Conservation (phyloP, 2,113 vertebrate species). For the Phaethornis superciliosus region DNA sequence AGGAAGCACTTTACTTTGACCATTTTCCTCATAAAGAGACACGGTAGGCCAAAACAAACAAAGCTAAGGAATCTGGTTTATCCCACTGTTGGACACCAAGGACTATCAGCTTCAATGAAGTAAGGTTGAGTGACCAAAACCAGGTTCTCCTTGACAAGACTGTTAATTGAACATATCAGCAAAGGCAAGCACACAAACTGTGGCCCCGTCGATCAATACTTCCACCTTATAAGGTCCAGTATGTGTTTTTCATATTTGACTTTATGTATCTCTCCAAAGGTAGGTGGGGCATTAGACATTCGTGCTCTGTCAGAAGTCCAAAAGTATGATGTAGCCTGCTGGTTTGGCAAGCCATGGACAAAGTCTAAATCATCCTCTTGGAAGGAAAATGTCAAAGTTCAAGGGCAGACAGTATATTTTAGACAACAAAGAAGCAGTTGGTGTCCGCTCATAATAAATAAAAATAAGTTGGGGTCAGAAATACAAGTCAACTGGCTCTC, state of each 20-base stretch:
- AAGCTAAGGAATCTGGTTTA: slow-evolving; percentile 79
- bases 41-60: slow-evolving; percentile 82
- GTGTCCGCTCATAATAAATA: slow-evolving; percentile 61
- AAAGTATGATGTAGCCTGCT: slow-evolving; percentile 35
- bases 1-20: slow-evolving; percentile 85
- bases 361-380: slow-evolving; percentile 53
- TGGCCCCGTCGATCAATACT: not conserved
- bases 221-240: not conserved
- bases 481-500: slow-evolving; percentile 43
- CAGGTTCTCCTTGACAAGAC: slow-evolving; percentile 57
- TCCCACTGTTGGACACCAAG: slow-evolving; percentile 73
- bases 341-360: slow-evolving; percentile 2
- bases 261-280: not conserved
- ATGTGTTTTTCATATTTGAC: not conserved
- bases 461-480: slow-evolving; percentile 60
- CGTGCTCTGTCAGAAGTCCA: slow-evolving; percentile 19
- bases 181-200: not conserved
- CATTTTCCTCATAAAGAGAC: slow-evolving; percentile 83
- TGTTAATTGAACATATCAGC: slow-evolving; percentile 35
- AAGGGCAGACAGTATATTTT: slow-evolving; percentile 57
- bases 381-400: slow-evolving; percentile 48
- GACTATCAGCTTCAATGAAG: slow-evolving; percentile 69
- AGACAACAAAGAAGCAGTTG: slow-evolving; percentile 64
- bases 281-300: not conserved
- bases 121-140: slow-evolving; percentile 59